Evolutionary conservation across 2,113 vertebrate species (phyloP).

Genomic region (Apodemus sylvaticus): DNA sequence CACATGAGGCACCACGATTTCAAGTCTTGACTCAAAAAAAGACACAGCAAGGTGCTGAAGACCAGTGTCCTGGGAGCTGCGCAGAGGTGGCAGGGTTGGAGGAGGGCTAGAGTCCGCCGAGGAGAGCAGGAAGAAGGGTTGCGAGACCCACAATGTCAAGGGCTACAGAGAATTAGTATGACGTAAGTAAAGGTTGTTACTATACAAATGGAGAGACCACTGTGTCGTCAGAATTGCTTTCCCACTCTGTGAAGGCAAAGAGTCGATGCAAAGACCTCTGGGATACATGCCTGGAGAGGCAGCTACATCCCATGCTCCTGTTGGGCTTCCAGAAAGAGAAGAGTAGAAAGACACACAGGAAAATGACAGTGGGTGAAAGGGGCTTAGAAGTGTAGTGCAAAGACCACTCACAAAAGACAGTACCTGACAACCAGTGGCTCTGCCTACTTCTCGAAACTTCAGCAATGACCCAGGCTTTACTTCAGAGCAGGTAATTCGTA

Average conservation of each 20-base stretch:
- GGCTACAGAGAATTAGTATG: background rate
- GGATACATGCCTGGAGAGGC: background rate
- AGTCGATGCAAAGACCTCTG: background rate
- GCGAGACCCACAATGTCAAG: background rate
- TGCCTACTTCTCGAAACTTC: no score
- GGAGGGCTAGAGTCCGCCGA: background rate
- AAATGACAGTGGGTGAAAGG: background rate
- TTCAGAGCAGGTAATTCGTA: background rate
- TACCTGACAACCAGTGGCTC: background rate
- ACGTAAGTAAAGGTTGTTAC: background rate
- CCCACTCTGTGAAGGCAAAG: background rate
- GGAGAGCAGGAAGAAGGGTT: background rate
- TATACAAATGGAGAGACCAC: background rate
- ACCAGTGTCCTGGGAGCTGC: background rate
- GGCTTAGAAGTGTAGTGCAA: background rate
- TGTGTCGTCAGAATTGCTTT: background rate
- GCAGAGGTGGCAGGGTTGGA: background rate
- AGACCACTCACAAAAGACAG: background rate
- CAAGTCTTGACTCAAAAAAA: background rate
- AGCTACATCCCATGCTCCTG: background rate
- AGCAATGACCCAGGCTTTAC: background rate
- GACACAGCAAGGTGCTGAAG: no score
- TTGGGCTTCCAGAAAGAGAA: background rate
- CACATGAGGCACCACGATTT: background rate
- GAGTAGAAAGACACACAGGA: background rate